A percentile compares a stretch with the other conserved stretches of the same genome.
Conservation (phyloP, 2,888 invertebrate species). For the Coremacera marginata region DNA sequence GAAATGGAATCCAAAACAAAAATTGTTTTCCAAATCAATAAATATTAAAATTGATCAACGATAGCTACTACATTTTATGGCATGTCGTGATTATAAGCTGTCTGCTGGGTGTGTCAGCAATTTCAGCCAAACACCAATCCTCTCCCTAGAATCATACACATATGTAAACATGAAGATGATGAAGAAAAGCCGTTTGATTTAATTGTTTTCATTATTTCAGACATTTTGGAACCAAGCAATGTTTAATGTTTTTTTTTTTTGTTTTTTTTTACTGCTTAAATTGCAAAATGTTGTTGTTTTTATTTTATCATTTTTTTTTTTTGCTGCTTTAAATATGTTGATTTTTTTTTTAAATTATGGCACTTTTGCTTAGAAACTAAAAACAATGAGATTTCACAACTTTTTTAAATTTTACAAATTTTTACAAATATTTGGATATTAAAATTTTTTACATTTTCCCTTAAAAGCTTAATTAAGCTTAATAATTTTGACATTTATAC, state of each 20-base stretch:
- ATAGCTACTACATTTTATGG: no score
- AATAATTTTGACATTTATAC: background rate
- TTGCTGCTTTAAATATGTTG: slow-evolving; percentile 32
- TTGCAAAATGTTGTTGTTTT: slow-evolving; percentile 41
- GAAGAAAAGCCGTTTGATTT: slow-evolving; percentile 37
- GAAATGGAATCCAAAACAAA: no score
- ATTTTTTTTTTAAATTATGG: slow-evolving; percentile 57
- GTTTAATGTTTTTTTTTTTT: slow-evolving; percentile 33
- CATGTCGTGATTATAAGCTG: no score
- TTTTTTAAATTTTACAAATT: slow-evolving; percentile 24
- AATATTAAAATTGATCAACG: no score
- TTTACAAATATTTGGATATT: slow-evolving; percentile 15
- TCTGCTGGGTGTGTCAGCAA: no score
- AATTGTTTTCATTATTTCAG: slow-evolving; percentile 44
- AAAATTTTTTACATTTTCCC: background rate
- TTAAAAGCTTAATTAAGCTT: no score
- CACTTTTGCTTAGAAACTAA: slow-evolving; percentile 58
- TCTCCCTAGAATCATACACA: background rate
- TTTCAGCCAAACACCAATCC: background rate
- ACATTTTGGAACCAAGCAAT: slow-evolving; percentile 38
- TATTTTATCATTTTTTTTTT: slow-evolving; percentile 33
- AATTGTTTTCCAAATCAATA: no score
- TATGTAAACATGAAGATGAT: background rate
- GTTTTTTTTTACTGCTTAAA: slow-evolving; percentile 30
- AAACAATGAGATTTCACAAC: slow-evolving; percentile 60